Percentiles rank a stretch among this genome's conserved stretches.
phyloP scores from a whole-genome alignment of 2,113 vertebrate species.

The Eclectus roratus region DNA sequence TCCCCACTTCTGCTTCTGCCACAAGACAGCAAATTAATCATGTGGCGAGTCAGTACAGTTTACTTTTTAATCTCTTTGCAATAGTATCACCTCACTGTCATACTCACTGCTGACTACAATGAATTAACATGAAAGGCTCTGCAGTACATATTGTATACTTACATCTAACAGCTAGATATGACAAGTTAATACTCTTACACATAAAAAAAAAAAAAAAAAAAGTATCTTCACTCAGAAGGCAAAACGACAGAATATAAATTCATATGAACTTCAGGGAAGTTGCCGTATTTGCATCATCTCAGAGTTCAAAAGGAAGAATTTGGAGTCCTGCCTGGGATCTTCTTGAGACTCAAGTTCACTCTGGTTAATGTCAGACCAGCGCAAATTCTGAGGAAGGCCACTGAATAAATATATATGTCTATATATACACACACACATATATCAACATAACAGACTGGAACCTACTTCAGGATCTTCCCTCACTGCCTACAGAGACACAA shows the following conservation, averaged over 20 bases:
- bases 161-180: neutral
- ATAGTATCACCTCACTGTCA: neutral
- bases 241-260: neutral
- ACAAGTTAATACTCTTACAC: neutral
- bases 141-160: neutral
- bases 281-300: neutral
- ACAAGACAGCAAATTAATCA: neutral
- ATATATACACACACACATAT: neutral
- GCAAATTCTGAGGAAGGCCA: neutral
- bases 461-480: neutral
- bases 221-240: neutral
- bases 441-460: neutral
- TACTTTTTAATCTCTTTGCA: neutral
- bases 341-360: neutral
- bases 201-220: neutral
- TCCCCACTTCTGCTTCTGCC: neutral
- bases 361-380: neutral
- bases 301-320: neutral
- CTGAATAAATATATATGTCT: neutral
- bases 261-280: neutral
- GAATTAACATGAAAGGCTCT: neutral
- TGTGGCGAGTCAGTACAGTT: accelerated
- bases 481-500: neutral
- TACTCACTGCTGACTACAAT: neutral
- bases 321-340: neutral